Percentiles rank a stretch among this genome's conserved stretches.
Conservation (phyloP, 2,888 invertebrate genomes). For the Drosophila mulleri region DNA sequence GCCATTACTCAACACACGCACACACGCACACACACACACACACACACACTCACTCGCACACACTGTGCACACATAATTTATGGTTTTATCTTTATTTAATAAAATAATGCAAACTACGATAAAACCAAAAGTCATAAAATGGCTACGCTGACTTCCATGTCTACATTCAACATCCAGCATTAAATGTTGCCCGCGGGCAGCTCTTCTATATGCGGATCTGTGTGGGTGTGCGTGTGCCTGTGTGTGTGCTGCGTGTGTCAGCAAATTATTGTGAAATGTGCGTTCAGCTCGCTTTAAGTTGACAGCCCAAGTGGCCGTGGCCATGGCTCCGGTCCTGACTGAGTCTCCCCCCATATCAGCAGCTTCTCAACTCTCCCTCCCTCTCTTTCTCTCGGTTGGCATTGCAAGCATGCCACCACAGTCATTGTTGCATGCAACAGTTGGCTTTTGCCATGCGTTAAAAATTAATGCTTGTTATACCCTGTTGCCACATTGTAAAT, state of each 20-base stretch:
- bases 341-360: background rate
- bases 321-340: background rate
- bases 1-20: slow-evolving; percentile 63
- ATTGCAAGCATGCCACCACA: slow-evolving; percentile 34
- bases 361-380: background rate
- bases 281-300: slow-evolving; percentile 40
- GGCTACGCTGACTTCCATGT: slow-evolving; percentile 6
- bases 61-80: slow-evolving; percentile 75
- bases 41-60: slow-evolving; percentile 13
- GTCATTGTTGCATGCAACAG: slow-evolving; percentile 50
- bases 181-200: slow-evolving; percentile 20
- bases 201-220: background rate
- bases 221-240: background rate
- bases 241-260: slow-evolving; percentile 33
- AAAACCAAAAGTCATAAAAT: slow-evolving; percentile 41
- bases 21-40: slow-evolving; percentile 10
- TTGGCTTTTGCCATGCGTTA: slow-evolving; percentile 14
- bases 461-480: slow-evolving; percentile 44
- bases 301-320: slow-evolving; percentile 55
- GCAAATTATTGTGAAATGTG: slow-evolving; percentile 68
- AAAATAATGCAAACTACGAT: slow-evolving; percentile 72
- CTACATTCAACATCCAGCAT: slow-evolving; percentile 9
- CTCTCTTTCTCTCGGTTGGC: background rate
- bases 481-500: slow-evolving; percentile 5
- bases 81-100: slow-evolving; percentile 81